Evolutionary conservation across 2,888 invertebrate genomes (phyloP), one percentile per base, ranked within the genome.

Genomic region (Eupithecia tripunctaria): DNA sequence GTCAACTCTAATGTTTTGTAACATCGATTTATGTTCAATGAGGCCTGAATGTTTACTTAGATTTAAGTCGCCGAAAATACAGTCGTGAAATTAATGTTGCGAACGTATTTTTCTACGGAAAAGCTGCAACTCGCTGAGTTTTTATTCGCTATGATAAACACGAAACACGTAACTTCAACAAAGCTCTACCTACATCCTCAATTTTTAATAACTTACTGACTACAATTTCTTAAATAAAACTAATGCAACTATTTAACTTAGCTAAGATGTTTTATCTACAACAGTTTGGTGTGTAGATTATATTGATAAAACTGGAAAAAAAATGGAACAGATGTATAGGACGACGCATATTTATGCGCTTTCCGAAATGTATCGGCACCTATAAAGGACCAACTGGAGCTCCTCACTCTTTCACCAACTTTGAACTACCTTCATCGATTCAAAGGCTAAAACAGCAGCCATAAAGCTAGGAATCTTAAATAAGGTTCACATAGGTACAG

Each of bases 31-130:
- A 76, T 75, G 77, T 78, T 75, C 74, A 78, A 68, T 77, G 74
- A 72, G 72, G 70, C 75, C 72, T 56, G 70, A 78, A 80, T 80
- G 77, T 81, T 82, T 79, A 78, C 81, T 83, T 81, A 80, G 77
- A 78, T 79, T 76, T 79, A 78, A 80, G 72, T 79, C 73, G 74
- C 71, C 73, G 70, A 76, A 73, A 70, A 71, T 71, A 73, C 70
- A 72, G 76, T 74, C 65, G 67, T 70, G 73, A 76, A 77, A 79
- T 77, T 68, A 76, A 77, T 74, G 71, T 72, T 38, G 51, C 66
- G 73, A 70, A 71, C 32, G 73, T 73, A 70, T 63, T 18, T 32
- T 29, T 60, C 27, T 12, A 63, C 62, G 36, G 62, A 32, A 63
- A 32, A 36, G n/a, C 62, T 32, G 62, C 18, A 10, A 21, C 32